Evolutionary conservation across 2,888 invertebrate genomes (phyloP).

Genomic region (Macrosiphum euphorbiae): DNA sequence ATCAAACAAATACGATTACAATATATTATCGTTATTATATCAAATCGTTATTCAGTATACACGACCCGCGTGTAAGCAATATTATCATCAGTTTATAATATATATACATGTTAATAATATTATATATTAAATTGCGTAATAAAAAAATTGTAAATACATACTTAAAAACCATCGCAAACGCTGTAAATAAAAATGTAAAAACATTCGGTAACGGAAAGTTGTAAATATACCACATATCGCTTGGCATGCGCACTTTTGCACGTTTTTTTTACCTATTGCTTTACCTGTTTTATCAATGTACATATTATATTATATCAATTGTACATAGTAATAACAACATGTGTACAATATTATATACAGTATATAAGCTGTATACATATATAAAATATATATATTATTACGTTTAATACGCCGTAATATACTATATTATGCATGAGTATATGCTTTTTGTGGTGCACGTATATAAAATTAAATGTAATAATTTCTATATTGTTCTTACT

Average conservation of each 20-base stretch:
- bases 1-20: background rate
- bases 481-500: background rate
- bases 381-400: background rate
- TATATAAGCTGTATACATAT: background rate
- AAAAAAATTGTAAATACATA: constrained; percentile 19
- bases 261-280: constrained; percentile 47
- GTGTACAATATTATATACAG: background rate
- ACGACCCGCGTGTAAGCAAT: background rate
- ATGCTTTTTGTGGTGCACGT: constrained; percentile 30
- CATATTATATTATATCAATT: constrained; percentile 1
- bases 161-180: constrained; percentile 19
- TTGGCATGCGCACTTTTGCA: constrained; percentile 55
- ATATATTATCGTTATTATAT: constrained; percentile 5
- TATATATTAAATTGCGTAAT: background rate
- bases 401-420: background rate
- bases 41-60: background rate
- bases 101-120: background rate
- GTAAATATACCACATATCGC: constrained; percentile 51
- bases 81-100: background rate
- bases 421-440: background rate
- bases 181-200: constrained; percentile 63
- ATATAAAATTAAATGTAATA: constrained; percentile 14
- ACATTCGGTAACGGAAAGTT: constrained; percentile 41
- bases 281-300: background rate
- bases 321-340: background rate